Percentiles rank a stretch among this genome's conserved stretches.
Conservation (phyloP, 2,888 invertebrate genomes). For the Didymodactylos carnosus region DNA sequence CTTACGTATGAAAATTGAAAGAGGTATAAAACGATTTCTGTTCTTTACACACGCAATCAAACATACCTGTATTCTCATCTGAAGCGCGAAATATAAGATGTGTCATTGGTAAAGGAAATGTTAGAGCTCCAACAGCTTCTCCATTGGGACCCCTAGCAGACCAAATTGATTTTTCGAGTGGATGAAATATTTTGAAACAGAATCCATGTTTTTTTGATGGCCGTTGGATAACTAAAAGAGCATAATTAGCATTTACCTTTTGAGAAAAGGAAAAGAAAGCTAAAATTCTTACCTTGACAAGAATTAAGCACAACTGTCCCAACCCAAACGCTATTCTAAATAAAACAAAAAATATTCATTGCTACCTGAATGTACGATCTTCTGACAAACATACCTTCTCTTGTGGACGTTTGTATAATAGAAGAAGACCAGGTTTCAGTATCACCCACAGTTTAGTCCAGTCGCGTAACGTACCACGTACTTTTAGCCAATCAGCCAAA, state of each 20-base stretch:
- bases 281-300: conserved; percentile 43
- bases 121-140: conserved; percentile 78
- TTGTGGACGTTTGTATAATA: conserved; percentile 28
- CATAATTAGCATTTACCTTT: background rate
- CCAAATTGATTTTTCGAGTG: conserved; percentile 81
- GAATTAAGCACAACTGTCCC: conserved; percentile 73
- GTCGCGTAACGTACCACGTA: conserved; percentile 68
- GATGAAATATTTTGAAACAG: conserved; percentile 85
- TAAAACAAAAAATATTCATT: background rate
- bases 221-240: conserved; percentile 62
- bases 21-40: too few species aligned
- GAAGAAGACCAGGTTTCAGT: conserved; percentile 65
- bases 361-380: too few species aligned
- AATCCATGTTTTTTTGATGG: conserved; percentile 93
- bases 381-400: conserved; percentile 39
- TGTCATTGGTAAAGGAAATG: conserved; percentile 72
- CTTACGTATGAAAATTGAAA: too few species aligned
- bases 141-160: conserved; percentile 82
- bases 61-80: conserved; percentile 62
- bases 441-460: conserved; percentile 92
- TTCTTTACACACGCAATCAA: too few species aligned
- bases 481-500: conserved; percentile 78
- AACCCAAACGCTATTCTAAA: conserved; percentile 62
- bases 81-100: conserved; percentile 80
- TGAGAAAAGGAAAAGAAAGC: background rate